Conservation (phyloP, 2,888 invertebrate genomes). For the Lasioglossum leucozonium region DNA sequence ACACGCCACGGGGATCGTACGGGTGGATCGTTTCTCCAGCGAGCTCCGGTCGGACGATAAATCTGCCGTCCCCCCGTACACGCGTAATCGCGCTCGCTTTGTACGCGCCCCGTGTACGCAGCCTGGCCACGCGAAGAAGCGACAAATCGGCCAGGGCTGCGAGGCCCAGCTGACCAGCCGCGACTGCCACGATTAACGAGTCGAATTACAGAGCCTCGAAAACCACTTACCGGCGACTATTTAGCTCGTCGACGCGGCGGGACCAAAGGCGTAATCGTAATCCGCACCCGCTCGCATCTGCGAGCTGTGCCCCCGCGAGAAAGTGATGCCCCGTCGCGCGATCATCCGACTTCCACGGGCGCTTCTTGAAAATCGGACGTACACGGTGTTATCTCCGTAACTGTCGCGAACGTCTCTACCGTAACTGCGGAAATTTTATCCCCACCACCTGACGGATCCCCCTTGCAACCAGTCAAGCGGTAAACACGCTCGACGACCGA, state of each 20-base stretch:
- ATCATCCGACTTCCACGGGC: neutral
- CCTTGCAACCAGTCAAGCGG: too few relatives aligned
- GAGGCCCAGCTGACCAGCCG: slow-evolving; percentile 6
- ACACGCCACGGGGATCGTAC: slow-evolving; percentile 59
- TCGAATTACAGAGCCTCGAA: slow-evolving; percentile 60
- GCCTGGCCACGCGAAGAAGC: slow-evolving; percentile 42
- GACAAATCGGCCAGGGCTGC: slow-evolving; percentile 60
- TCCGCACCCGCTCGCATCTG: slow-evolving; percentile 9
- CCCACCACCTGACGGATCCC: neutral
- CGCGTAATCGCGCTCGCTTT: slow-evolving; percentile 69
- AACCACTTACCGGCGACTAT: slow-evolving; percentile 54
- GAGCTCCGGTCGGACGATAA: slow-evolving; percentile 64
- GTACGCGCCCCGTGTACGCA: slow-evolving; percentile 58
- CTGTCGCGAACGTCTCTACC: too few relatives aligned
- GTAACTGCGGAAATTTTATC: neutral
- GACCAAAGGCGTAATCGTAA: slow-evolving; percentile 22
- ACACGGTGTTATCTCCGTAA: neutral
- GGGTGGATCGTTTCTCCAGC: slow-evolving; percentile 61
- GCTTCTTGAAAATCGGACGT: neutral
- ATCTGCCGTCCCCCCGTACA: slow-evolving; percentile 58
- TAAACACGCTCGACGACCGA: too few relatives aligned
- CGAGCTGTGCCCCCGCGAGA: neutral
- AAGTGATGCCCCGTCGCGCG: neutral
- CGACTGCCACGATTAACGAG: slow-evolving; percentile 57
- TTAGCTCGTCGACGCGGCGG: slow-evolving; percentile 44